Base-by-base conservation (phyloP, 2,888 invertebrate genomes). In the Archips xylosteana region DNA sequence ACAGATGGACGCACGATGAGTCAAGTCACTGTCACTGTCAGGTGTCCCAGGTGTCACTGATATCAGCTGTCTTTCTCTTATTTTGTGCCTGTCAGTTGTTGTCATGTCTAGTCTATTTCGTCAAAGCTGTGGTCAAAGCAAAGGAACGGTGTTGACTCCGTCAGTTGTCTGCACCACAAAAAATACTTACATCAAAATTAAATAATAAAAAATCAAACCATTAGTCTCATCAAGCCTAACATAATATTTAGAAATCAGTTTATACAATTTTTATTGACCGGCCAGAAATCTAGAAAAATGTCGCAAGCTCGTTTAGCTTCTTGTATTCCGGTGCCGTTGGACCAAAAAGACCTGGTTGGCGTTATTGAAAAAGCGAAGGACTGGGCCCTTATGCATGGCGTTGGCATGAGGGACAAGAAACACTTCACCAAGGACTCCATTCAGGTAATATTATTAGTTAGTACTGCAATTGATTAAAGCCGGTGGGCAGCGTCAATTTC, bases 351-450 rank as follows among this genome's bases (percentile, higher is more conserved):
- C n/a, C 91, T 98, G 64, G 83, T 94, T 15, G 96, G 96, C 77
- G 90, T 97, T 45, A 95, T 96, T 1, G 95, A 96, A 74, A 97
- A 97, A 87, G 96, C 97, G 0, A 97, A 97, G 87, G 97, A 98
- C 87, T 98, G 97, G 97, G 97, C 97, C 0, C 85, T 98, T 47
- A 97, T 97, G 97, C 97, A 98, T 87, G 98, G 97, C 9, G 97
- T 96, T 63, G 96, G 96, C 1, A 97, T 97, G 96, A 94, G 97
- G 75, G 96, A 96, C 47, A 96, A 95, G 87, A 94, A 94, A 49
- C 93, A 95, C 78, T 97, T 96, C 83, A 96, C 95, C 76, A 94
- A 95, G 77, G 97, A 97, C 87, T 86, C 95, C 0, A 90, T 97
- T 64, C 95, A 96, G 90, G 96, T 95, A 82, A 63, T 68, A 51